A percentile compares a stretch with the other conserved stretches of the same genome.
Conservation (phyloP, 2,113 vertebrate species). For the Apteryx owenii region DNA sequence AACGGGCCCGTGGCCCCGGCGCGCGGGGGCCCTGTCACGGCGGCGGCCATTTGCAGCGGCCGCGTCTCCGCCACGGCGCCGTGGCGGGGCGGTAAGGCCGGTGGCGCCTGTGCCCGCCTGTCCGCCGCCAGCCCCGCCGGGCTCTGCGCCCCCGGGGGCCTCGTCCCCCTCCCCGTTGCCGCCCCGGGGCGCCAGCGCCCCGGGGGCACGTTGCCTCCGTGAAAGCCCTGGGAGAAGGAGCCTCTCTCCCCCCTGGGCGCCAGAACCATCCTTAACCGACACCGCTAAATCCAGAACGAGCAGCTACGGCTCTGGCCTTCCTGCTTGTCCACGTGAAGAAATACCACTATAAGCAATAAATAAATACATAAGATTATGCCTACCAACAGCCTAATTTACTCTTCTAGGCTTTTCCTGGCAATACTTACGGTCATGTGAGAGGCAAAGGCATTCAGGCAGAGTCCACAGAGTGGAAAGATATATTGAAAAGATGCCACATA, state of each 20-base stretch:
- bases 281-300: accelerated
- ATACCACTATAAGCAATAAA: accelerated
- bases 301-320: not conserved
- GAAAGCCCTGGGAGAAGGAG: too few relatives aligned
- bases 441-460: not conserved
- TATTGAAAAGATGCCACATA: not conserved
- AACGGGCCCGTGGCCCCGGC: too few relatives aligned
- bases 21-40: not conserved
- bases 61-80: not conserved
- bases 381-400: accelerated
- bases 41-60: accelerated
- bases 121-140: too few relatives aligned
- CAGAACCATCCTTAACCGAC: too few relatives aligned
- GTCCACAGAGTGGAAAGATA: not conserved
- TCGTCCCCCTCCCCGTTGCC: accelerated
- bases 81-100: too few relatives aligned
- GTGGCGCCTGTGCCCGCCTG: too few relatives aligned
- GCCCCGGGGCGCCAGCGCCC: too few relatives aligned
- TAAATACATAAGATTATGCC: accelerated
- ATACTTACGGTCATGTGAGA: accelerated
- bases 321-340: accelerated
- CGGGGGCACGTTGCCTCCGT: too few relatives aligned
- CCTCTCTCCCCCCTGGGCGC: not conserved
- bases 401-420: accelerated
- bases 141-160: not conserved